Evolutionary conservation across 2,888 invertebrate species (phyloP).

Genomic region (Xanthia icteritia): DNA sequence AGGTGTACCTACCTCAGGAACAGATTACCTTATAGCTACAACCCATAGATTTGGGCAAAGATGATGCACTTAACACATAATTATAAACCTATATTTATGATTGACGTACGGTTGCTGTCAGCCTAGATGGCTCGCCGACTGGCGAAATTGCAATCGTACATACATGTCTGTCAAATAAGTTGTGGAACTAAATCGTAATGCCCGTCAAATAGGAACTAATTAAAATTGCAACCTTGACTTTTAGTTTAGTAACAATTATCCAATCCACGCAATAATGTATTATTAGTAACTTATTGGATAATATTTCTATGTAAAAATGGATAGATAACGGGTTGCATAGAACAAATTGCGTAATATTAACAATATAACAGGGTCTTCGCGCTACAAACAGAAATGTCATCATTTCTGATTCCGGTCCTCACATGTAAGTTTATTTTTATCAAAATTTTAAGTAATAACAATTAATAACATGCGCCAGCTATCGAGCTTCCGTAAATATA

Average conservation of each 20-base stretch:
- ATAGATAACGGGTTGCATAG: constrained; percentile 62
- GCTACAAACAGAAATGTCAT: constrained; percentile 58
- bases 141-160: neutral
- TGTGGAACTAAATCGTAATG: neutral
- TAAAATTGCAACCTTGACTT: constrained; percentile 38
- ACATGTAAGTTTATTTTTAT: constrained; percentile 67
- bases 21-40: neutral
- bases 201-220: neutral
- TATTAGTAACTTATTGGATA: constrained; percentile 55
- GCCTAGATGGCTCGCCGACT: neutral
- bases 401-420: constrained; percentile 47
- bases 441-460: constrained; percentile 3
- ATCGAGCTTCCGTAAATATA: neutral
- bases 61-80: no score
- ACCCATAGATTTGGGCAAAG: neutral
- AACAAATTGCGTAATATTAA: constrained; percentile 58
- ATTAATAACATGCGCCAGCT: neutral
- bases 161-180: neutral
- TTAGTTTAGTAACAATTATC: constrained; percentile 45
- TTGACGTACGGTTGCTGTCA: neutral
- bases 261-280: constrained; percentile 37
- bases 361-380: constrained; percentile 60
- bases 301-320: constrained; percentile 54
- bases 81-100: neutral
- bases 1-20: neutral